Evolutionary conservation across 2,113 vertebrate genomes (phyloP).

Genomic region (Cyprinodon brontotheroides): DNA sequence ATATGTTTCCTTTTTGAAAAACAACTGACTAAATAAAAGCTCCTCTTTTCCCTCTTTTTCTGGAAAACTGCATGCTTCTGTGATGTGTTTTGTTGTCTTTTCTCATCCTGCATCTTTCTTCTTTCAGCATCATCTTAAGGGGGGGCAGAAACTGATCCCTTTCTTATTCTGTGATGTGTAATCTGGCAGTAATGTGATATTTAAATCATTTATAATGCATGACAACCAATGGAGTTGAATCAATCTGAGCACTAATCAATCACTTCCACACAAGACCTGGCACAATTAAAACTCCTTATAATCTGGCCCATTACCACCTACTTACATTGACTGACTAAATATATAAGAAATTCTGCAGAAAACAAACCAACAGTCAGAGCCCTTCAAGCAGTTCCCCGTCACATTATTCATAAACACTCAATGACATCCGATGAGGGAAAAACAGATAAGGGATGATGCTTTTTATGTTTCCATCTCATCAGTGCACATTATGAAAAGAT

Average conservation of each 20-base stretch:
- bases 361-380: neutral
- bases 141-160: constrained; percentile 52
- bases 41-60: neutral
- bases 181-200: constrained; percentile 60
- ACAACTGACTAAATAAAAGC: constrained; percentile 32
- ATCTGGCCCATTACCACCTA: constrained; percentile 23
- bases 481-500: constrained; percentile 18
- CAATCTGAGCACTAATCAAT: constrained; percentile 59
- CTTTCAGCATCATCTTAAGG: constrained; percentile 3
- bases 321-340: constrained; percentile 15
- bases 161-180: constrained; percentile 42
- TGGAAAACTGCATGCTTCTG: neutral
- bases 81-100: neutral
- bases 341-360: constrained; percentile 5
- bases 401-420: neutral
- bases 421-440: constrained; percentile 2
- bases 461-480: constrained; percentile 33
- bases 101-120: neutral
- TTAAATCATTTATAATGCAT: constrained; percentile 61
- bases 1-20: constrained; percentile 32
- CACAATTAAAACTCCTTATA: constrained; percentile 40
- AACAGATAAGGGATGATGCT: constrained; percentile 6
- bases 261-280: constrained; percentile 22
- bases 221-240: constrained; percentile 40
- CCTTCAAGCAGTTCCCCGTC: neutral